phyloP scores from a whole-genome alignment of 2,113 vertebrate genomes.

The Xenotilapia leptura region DNA sequence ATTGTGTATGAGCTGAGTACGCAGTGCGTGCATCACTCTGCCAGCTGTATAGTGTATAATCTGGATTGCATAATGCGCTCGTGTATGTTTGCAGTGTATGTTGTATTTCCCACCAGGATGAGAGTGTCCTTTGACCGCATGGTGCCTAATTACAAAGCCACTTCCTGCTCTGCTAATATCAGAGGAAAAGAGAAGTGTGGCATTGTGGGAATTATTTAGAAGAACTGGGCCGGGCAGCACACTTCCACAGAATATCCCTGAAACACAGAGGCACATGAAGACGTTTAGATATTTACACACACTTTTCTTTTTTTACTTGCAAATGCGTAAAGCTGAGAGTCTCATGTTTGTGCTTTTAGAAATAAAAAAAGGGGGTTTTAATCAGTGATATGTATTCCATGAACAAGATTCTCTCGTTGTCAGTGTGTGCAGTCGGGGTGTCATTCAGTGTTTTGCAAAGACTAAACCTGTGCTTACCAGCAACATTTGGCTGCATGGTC shows the following conservation, averaged over 20 bases:
- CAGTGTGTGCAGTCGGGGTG: not conserved
- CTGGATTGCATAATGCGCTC: not conserved
- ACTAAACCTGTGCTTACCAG: not conserved
- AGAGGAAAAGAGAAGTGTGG: slow-evolving; percentile 76
- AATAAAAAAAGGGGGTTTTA: not conserved
- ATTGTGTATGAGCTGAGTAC: not conserved
- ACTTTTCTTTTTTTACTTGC: not conserved
- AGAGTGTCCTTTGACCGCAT: slow-evolving; percentile 51
- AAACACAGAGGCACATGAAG: not conserved
- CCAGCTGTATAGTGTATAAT: not conserved
- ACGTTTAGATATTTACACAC: not conserved
- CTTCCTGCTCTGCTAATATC: slow-evolving; percentile 65
- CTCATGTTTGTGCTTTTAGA: not conserved
- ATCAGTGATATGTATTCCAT: not conserved
- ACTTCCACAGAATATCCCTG: slow-evolving; percentile 78
- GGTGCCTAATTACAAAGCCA: slow-evolving; percentile 75
- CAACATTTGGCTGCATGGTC: not conserved
- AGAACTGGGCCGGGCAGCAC: slow-evolving; percentile 58
- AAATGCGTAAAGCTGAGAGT: not conserved
- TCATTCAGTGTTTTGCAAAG: not conserved
- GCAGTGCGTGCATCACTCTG: not conserved
- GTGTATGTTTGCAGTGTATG: not conserved
- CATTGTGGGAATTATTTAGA: slow-evolving; percentile 52
- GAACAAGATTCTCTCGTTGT: not conserved
- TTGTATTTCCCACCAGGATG: slow-evolving; percentile 63